phyloP scores from a whole-genome alignment of 2,113 vertebrate genomes.

The Dromiciops gliroides region DNA sequence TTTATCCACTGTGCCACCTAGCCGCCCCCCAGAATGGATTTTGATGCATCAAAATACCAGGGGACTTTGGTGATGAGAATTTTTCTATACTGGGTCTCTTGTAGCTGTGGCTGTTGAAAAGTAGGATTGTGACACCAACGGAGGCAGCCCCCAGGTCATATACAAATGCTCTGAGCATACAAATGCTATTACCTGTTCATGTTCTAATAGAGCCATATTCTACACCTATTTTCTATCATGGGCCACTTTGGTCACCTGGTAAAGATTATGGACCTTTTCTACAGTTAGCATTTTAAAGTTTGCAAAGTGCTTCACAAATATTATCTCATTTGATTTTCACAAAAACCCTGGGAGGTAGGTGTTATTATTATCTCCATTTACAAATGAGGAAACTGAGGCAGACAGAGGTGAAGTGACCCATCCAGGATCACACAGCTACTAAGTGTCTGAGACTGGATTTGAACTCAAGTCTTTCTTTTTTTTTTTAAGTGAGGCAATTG shows the following conservation, averaged over 20 bases:
- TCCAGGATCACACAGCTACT: background rate
- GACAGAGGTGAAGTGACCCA: background rate
- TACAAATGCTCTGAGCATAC: background rate
- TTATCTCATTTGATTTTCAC: background rate
- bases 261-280: background rate
- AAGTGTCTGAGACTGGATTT: background rate
- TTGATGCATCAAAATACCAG: background rate
- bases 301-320: background rate
- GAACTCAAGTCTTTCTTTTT: background rate
- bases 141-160: background rate
- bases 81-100: background rate
- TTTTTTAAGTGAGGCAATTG: too few species aligned
- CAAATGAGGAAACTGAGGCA: background rate
- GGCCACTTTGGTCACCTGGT: background rate
- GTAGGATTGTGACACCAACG: too few species aligned
- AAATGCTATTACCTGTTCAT: background rate
- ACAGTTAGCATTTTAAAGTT: background rate
- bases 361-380: background rate
- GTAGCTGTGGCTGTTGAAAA: background rate
- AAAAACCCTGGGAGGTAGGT: background rate
- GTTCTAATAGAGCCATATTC: background rate
- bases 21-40: background rate
- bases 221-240: background rate
- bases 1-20: too few species aligned
- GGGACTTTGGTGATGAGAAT: background rate